phyloP scores from a whole-genome alignment of 1,140 invertebrate genomes.

The Acromyrmex charruanus region DNA sequence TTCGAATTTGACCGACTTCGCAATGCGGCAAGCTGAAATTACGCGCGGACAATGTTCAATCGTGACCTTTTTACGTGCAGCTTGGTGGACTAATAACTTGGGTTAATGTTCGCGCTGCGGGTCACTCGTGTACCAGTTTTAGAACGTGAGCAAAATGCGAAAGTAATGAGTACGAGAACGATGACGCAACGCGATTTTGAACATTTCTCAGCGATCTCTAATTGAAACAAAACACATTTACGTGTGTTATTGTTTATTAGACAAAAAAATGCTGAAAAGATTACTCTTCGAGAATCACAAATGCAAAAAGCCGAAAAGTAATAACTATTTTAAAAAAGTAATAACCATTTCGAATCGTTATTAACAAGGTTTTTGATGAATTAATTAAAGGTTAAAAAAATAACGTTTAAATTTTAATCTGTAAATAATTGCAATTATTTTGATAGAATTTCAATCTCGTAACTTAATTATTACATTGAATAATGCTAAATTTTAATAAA shows the following conservation, averaged over 20 bases:
- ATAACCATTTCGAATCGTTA: background rate
- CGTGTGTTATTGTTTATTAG: background rate
- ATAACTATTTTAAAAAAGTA: background rate
- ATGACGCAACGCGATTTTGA: conserved; percentile 12
- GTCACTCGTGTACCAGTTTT: conserved; percentile 25
- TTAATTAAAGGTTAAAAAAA: background rate
- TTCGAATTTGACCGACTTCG: conserved; percentile 32
- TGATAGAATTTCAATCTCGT: background rate
- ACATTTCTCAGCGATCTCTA: background rate
- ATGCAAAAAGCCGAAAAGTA: background rate
- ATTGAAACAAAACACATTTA: background rate
- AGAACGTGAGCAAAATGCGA: conserved; percentile 23
- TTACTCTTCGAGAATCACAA: background rate
- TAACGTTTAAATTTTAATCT: conserved; percentile 11
- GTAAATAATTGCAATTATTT: background rate
- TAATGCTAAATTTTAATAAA: too few species aligned
- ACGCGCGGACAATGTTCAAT: conserved; percentile 29
- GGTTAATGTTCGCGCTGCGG: background rate
- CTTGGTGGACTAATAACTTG: conserved; percentile 28
- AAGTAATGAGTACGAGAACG: conserved; percentile 19
- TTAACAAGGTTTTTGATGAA: background rate
- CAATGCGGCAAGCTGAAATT: conserved; percentile 30
- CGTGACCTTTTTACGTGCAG: conserved; percentile 41
- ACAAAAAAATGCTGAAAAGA: background rate
- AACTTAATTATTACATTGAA: background rate